Evolutionary conservation across 2,113 vertebrate species (phyloP).

Genomic region (Rhagologus leucostigma): DNA sequence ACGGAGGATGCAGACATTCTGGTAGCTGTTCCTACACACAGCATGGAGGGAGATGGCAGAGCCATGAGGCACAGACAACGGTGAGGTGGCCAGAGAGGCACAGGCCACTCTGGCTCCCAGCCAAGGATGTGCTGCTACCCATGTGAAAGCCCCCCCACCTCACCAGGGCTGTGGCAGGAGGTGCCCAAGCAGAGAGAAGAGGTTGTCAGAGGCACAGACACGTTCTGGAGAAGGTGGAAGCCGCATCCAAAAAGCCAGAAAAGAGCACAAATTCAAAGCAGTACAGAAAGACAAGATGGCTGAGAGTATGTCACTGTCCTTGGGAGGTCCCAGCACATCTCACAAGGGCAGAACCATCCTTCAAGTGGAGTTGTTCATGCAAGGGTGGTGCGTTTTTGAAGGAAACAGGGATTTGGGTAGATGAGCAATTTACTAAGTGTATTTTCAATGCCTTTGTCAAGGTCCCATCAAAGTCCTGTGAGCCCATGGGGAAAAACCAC

Average conservation of each 20-base stretch:
- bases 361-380: not conserved
- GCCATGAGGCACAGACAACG: not conserved
- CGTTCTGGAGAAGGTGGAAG: not conserved
- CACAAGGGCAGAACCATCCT: not conserved
- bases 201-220: slow-evolving; percentile 1
- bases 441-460: not conserved
- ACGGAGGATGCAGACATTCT: slow-evolving; percentile 88
- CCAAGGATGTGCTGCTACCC: not conserved
- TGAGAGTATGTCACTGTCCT: fast-evolving
- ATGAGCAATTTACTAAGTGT: not conserved
- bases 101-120: not conserved
- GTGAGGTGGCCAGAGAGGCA: fast-evolving
- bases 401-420: not conserved
- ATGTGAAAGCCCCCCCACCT: not conserved
- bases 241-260: not conserved
- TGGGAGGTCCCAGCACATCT: not conserved
- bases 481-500: not conserved
- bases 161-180: not conserved
- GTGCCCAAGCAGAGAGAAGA: not conserved
- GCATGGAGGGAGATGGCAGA: not conserved
- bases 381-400: not conserved
- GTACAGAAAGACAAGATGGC: not conserved
- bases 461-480: not conserved
- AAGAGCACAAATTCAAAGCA: slow-evolving; percentile 21
- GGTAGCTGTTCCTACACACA: slow-evolving; percentile 82